Percentiles rank a stretch among this genome's conserved stretches.
phyloP scores from a whole-genome alignment of 2,797 vertebrate genomes.

The Girardinus metallicus region DNA sequence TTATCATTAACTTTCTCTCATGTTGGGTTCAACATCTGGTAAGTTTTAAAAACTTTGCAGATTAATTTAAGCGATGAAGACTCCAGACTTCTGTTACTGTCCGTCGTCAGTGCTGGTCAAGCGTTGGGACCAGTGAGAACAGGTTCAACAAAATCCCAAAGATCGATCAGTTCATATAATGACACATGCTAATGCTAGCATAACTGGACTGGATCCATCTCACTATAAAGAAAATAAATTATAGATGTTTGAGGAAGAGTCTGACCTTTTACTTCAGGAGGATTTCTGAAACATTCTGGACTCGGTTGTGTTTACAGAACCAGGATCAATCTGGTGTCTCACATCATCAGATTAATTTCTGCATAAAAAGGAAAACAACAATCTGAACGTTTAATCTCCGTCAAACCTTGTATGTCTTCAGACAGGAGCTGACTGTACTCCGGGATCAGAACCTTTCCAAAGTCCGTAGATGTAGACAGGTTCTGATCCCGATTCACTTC shows the following conservation, averaged over 20 bases:
- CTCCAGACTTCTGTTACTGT: too few relatives aligned
- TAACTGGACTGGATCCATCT: not conserved
- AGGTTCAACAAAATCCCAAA: too few relatives aligned
- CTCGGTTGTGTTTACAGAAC: not conserved
- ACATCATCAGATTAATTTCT: not conserved
- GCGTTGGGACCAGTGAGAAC: too few relatives aligned
- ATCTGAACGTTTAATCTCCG: slow-evolving; percentile 11
- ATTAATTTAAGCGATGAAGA: too few relatives aligned
- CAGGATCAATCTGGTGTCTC: not conserved
- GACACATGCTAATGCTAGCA: not conserved
- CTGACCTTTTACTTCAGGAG: not conserved
- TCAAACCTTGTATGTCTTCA: slow-evolving; percentile 11
- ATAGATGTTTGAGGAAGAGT: not conserved
- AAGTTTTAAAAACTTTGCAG: too few relatives aligned
- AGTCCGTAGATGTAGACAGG: not conserved
- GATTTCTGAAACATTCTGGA: not conserved
- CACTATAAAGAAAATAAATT: too few relatives aligned
- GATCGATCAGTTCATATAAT: too few relatives aligned
- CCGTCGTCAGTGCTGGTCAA: too few relatives aligned
- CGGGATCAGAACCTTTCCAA: not conserved
- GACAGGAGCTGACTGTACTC: not conserved
- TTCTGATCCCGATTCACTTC: slow-evolving; percentile 3
- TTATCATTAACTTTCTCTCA: too few relatives aligned
- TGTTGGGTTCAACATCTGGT: too few relatives aligned
- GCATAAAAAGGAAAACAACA: not conserved